phyloP scores from a whole-genome alignment of 2,113 vertebrate species.

The Zosterops borbonicus region DNA sequence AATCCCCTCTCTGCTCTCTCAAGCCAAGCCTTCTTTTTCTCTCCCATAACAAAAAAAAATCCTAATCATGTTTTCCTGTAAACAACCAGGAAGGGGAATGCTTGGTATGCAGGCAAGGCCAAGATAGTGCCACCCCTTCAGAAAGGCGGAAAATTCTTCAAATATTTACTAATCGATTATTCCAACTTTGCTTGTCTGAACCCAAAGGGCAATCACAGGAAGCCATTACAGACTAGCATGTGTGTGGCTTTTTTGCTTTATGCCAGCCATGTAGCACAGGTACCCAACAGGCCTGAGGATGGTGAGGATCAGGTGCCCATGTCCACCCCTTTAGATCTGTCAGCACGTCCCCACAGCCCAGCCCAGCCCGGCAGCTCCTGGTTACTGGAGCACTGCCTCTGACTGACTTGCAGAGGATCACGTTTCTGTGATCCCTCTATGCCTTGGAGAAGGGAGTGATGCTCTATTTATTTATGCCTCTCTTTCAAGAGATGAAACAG shows the following conservation, averaged over 20 bases:
- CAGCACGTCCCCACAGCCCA: neutral
- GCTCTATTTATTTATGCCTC: slow-evolving; percentile 2
- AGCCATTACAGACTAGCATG: neutral
- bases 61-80: neutral
- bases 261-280: neutral
- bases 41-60: neutral
- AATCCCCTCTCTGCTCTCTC: neutral
- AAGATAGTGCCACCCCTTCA: neutral
- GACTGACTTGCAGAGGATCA: neutral
- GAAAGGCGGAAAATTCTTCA: neutral
- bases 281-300: neutral
- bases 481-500: slow-evolving; percentile 24
- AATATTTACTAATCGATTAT: neutral
- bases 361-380: neutral
- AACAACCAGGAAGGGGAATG: neutral
- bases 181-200: neutral
- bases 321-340: neutral
- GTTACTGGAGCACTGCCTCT: neutral
- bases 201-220: neutral
- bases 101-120: neutral
- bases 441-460: neutral
- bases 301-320: neutral
- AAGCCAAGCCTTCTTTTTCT: neutral
- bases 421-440: neutral
- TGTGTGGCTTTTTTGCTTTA: neutral